Evolutionary conservation across 2,888 invertebrate genomes (phyloP), one percentile per base, ranked within the genome.

Genomic region (Alentia gelatinosa): DNA sequence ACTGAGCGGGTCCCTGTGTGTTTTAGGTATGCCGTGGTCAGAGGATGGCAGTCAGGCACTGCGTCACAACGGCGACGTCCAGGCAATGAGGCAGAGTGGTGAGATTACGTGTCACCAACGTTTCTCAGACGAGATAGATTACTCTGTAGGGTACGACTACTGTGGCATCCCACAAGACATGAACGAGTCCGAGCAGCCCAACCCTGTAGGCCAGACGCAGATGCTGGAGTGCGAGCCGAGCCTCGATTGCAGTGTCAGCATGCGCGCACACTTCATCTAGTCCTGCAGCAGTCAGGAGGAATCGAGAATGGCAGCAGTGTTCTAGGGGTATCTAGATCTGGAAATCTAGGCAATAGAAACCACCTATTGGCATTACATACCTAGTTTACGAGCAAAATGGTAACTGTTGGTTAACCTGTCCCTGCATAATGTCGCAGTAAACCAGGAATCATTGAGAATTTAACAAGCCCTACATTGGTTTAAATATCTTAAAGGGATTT

Each of bases 11-110:
- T 79, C 79, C 79, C 79, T 79, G 74, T 39, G 79, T 86, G 86
- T 86, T 86, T 23, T 86, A 86, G 86, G 86, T 42, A 47, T 86
- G 86, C 5, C 86, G 42, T 86, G 86, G 86, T 47, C 30, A 30
- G 86, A 50, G 42, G n/a, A 47, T 26, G 7, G 47, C 50, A 42
- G 50, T 42, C 47, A 42, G 50, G 47, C 86, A 47, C 30, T 47
- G 26, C 15, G 63, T n/a, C 37, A 79, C 74, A 74, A 5, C 30
- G 30, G 7, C 4, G 12, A 74, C 12, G 5, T 15, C 30, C 30
- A 19, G 74, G 4, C 74, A 74, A 33, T 26, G 26, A 19, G 3
- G 30, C 30, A 74, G n/a, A 39, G n/a, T 39, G 42, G n/a, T n/a
- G n/a, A n/a, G n/a, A n/a, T 39, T 9, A 26, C 23, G 1, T n/a